Percentiles rank a stretch among this genome's conserved stretches.
Conservation (phyloP, 2,797 vertebrate genomes). For the Phalanger gymnotis region DNA sequence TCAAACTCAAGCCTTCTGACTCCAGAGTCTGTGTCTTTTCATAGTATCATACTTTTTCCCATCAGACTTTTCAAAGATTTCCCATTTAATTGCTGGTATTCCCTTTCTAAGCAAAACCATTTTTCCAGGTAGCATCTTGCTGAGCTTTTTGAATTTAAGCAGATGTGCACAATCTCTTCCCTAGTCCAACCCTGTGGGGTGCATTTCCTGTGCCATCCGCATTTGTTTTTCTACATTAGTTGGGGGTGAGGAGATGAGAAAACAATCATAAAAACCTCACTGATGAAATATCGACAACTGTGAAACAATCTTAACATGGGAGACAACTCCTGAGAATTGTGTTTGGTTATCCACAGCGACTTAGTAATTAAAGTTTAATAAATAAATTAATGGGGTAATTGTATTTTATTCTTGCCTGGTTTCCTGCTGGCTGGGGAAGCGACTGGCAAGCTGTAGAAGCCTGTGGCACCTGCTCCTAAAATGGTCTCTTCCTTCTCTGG, state of each 20-base stretch:
- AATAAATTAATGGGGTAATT: not conserved
- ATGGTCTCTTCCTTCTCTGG: not conserved
- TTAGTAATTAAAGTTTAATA: slow-evolving; percentile 1
- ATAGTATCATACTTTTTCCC: not conserved
- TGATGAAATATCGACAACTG: not conserved
- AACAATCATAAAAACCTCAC: not conserved
- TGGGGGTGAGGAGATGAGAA: not conserved
- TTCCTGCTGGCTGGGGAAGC: not conserved
- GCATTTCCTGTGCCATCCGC: not conserved
- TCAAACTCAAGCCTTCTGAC: not conserved
- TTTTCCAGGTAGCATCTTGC: not conserved
- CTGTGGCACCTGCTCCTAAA: not conserved
- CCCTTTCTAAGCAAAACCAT: not conserved
- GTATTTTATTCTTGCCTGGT: not conserved
- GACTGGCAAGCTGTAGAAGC: not conserved
- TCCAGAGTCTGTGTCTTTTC: not conserved
- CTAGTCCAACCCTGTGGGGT: not conserved
- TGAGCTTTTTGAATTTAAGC: not conserved
- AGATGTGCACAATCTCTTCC: not conserved
- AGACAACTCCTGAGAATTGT: not conserved
- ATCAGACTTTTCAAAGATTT: not conserved
- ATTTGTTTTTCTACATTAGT: not conserved
- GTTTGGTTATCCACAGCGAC: not conserved
- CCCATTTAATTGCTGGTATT: not conserved
- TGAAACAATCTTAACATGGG: not conserved